Percentiles rank a stretch among this genome's conserved stretches.
Evolutionary conservation across 2,888 invertebrate species (phyloP).

Genomic region (Doris montereyensis): DNA sequence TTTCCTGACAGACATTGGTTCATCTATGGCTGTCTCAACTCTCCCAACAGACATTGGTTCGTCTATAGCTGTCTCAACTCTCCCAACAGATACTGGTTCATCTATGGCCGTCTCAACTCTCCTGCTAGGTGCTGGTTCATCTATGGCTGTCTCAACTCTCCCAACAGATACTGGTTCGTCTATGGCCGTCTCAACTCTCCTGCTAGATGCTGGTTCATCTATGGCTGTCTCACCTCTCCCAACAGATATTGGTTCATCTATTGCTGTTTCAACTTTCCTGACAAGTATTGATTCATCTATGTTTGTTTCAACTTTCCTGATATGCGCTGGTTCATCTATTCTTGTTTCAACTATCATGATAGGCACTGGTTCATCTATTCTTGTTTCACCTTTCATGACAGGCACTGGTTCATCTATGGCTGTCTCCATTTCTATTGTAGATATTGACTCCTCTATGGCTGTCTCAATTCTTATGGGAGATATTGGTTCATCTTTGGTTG

Average conservation of each 20-base stretch:
- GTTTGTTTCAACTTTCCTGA: background rate
- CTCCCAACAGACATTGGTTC: too few species aligned
- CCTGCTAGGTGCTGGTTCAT: too few species aligned
- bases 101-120: too few species aligned
- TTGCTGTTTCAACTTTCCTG: background rate
- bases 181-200: too few species aligned
- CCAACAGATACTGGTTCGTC: too few species aligned
- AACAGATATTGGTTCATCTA: background rate
- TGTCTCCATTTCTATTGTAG: background rate
- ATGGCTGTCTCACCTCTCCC: background rate
- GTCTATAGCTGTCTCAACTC: too few species aligned
- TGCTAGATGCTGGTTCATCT: too few species aligned
- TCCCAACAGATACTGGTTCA: too few species aligned
- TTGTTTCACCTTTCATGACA: background rate
- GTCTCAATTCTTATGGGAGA: background rate
- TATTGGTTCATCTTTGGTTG: background rate
- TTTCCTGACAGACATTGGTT: too few species aligned
- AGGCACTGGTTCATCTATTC: background rate
- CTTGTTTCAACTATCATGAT: background rate
- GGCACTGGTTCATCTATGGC: background rate
- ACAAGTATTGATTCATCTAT: background rate
- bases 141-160: too few species aligned
- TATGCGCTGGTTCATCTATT: background rate
- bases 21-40: too few species aligned
- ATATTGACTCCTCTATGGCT: background rate